Percentiles rank a stretch among this genome's conserved stretches.
These are phyloP conservation scores for Latheticus oryzae DNA, from an alignment of 2,888 invertebrate genomes.

Conservation along the genomic window DNA sequence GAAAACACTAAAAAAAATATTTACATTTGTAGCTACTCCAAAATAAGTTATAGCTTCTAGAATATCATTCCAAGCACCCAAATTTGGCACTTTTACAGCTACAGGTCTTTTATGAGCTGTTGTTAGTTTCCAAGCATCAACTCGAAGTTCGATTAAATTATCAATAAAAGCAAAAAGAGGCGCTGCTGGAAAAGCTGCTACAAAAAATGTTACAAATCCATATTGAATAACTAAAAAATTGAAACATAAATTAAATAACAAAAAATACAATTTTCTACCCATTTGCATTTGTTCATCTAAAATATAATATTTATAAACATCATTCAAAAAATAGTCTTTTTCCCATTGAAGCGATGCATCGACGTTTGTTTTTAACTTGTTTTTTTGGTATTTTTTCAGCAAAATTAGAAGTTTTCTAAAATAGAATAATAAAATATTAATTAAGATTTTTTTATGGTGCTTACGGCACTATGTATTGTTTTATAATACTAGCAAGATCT, in stretches of 20 bases:
- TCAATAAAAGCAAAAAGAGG: constrained; percentile 73
- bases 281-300: constrained; percentile 57
- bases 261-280: constrained; percentile 49
- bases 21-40: constrained; percentile 56
- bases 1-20: too few relatives aligned
- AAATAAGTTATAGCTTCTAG: constrained; percentile 53
- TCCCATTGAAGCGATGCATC: constrained; percentile 3
- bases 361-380: background rate
- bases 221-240: constrained; percentile 70
- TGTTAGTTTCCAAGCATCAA: constrained; percentile 52
- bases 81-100: constrained; percentile 47
- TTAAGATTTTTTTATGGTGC: too few relatives aligned
- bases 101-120: constrained; percentile 51
- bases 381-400: background rate
- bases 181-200: constrained; percentile 74
- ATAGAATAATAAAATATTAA: too few relatives aligned
- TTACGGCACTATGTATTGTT: constrained; percentile 26
- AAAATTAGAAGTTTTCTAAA: too few relatives aligned
- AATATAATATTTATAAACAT: constrained; percentile 54
- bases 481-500: constrained; percentile 45
- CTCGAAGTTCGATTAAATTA: constrained; percentile 71
- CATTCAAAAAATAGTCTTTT: constrained; percentile 56
- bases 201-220: constrained; percentile 74
- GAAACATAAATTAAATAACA: constrained; percentile 17
- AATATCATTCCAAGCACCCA: constrained; percentile 56